These are phyloP conservation scores for Varecia variegata DNA, from an alignment of 2,797 vertebrate species.

Conservation along the genomic window DNA sequence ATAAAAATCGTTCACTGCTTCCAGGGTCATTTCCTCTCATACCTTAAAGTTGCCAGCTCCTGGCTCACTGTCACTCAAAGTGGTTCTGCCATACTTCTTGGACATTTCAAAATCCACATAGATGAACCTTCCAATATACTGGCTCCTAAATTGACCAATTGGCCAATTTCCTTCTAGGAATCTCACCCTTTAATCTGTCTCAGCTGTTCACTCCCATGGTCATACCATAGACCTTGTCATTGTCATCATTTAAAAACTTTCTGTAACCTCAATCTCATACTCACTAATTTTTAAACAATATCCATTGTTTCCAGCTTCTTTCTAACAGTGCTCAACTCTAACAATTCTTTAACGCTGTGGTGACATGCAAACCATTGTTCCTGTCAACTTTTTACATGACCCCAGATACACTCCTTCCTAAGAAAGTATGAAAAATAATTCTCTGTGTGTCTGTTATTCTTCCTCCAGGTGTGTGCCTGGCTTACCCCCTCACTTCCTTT, in stretches of 20 bases:
- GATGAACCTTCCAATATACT: not conserved
- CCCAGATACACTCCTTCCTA: rapidly evolving
- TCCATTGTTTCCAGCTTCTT: not conserved
- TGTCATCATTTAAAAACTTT: not conserved
- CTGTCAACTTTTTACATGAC: not conserved
- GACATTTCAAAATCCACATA: not conserved
- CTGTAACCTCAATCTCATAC: not conserved
- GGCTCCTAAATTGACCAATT: not conserved
- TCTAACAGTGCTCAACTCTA: not conserved
- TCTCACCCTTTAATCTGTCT: not conserved
- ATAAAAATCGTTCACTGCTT: not conserved
- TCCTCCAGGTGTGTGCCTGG: not conserved
- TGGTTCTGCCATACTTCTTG: not conserved
- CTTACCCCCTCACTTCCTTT: not conserved
- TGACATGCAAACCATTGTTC: not conserved
- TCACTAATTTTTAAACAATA: not conserved
- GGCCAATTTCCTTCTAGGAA: not conserved
- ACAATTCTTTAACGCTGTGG: not conserved
- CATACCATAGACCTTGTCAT: not conserved
- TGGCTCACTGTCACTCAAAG: not conserved
- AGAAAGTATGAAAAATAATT: too few relatives aligned
- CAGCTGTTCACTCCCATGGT: too few relatives aligned
- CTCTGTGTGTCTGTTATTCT: not conserved
- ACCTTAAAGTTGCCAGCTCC: not conserved
- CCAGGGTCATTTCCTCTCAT: not conserved